These are phyloP conservation scores for Adela reaumurella DNA, from an alignment of 2,888 invertebrate species.

Conservation along the genomic window DNA sequence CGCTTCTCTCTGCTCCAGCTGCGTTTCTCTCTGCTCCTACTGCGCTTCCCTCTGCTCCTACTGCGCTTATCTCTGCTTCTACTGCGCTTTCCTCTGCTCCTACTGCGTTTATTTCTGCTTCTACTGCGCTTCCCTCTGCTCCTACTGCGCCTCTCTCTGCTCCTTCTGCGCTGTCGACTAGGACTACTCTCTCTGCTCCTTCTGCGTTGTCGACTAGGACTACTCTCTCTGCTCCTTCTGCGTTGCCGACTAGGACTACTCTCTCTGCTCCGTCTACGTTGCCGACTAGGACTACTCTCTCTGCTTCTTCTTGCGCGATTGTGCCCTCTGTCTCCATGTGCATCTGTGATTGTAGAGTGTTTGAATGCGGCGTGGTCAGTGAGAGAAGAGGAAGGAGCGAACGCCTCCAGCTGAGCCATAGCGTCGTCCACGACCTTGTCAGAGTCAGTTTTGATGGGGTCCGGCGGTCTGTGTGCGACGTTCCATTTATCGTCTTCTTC, in stretches of 20 bases:
- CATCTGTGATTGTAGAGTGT: conserved; percentile 11
- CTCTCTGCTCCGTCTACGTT: conserved; percentile 19
- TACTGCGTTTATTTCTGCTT: conserved; percentile 8
- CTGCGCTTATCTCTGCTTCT: conserved; percentile 20
- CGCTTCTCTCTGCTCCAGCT: conserved; percentile 14
- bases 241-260: conserved; percentile 11
- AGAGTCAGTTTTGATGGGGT: conserved; percentile 23
- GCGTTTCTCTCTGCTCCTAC: conserved; percentile 11
- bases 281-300: conserved; percentile 21
- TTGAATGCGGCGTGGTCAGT: conserved; percentile 12
- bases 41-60: conserved; percentile 20
- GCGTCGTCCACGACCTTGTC: conserved; percentile 69
- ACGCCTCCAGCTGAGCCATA: conserved; percentile 81
- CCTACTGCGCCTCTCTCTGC: conserved; percentile 8
- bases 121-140: conserved; percentile 7
- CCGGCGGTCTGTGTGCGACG: conserved; percentile 25
- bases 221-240: conserved; percentile 16
- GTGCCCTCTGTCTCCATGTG: conserved; percentile 19
- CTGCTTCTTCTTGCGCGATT: conserved; percentile 25
- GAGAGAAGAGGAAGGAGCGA: conserved; percentile 65
- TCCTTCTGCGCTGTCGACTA: conserved; percentile 15
- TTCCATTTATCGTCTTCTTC: conserved; percentile 39
- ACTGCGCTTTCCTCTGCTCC: conserved; percentile 17
- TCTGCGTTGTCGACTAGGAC: conserved; percentile 3
- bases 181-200: conserved; percentile 8